phyloP scores from a whole-genome alignment of 1,140 invertebrate genomes.

The Himalopsyche phryganea region DNA sequence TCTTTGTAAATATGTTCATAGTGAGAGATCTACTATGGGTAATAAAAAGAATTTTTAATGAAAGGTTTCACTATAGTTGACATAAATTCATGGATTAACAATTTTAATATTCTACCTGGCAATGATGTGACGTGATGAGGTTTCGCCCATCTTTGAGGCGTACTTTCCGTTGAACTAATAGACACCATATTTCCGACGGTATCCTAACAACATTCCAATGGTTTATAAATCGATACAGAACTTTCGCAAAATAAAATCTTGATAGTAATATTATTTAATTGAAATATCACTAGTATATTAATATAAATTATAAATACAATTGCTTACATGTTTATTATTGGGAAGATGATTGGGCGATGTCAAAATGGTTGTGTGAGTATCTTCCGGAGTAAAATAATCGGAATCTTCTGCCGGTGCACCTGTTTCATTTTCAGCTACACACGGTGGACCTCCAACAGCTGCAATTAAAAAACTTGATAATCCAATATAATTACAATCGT shows the following conservation, averaged over 20 bases:
- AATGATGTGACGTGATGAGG: slow-evolving; percentile 51
- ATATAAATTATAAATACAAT: background rate
- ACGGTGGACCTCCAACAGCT: slow-evolving; percentile 27
- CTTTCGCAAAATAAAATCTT: too few relatives aligned
- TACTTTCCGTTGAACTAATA: slow-evolving; percentile 39
- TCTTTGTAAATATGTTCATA: too few relatives aligned
- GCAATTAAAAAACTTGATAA: slow-evolving; percentile 6
- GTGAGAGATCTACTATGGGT: too few relatives aligned
- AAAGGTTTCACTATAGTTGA: too few relatives aligned
- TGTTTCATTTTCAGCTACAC: slow-evolving; percentile 29
- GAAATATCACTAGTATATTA: too few relatives aligned
- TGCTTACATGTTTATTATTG: slow-evolving; percentile 24
- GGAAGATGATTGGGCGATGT: slow-evolving; percentile 45
- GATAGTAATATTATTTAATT: too few relatives aligned
- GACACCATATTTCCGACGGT: slow-evolving; percentile 22
- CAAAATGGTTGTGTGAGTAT: slow-evolving; percentile 60
- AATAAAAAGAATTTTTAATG: too few relatives aligned
- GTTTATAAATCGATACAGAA: too few relatives aligned
- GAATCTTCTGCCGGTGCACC: slow-evolving; percentile 56
- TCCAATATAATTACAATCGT: too few relatives aligned
- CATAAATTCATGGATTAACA: too few relatives aligned
- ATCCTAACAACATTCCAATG: slow-evolving; percentile 16
- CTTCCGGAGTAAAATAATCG: slow-evolving; percentile 70
- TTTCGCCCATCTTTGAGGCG: slow-evolving; percentile 48
- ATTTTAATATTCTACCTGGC: too few relatives aligned